Evolutionary conservation across 2,797 vertebrate genomes (phyloP).

Genomic region (Dryobates pubescens): DNA sequence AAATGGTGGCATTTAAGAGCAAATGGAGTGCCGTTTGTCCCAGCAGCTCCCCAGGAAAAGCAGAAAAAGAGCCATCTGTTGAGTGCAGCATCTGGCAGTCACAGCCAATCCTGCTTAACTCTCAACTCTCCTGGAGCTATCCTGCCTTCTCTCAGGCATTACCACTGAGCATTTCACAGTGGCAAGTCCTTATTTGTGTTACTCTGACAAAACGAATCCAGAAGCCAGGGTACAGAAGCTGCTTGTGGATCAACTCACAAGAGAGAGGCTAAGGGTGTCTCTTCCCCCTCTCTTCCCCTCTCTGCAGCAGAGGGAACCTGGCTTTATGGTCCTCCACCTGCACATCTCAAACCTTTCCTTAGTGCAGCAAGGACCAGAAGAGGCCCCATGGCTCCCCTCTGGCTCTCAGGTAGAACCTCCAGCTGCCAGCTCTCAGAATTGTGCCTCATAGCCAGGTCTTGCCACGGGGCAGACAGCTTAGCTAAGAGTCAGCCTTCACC

Average conservation of each 20-base stretch:
- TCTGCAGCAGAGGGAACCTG: not conserved
- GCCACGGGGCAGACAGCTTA: not conserved
- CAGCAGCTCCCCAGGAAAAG: not conserved
- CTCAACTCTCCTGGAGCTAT: not conserved
- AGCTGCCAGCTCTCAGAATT: not conserved
- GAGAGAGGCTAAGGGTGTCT: not conserved
- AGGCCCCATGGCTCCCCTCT: not conserved
- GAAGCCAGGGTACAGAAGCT: not conserved
- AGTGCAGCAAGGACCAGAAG: not conserved
- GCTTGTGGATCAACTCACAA: not conserved
- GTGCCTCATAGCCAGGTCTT: not conserved
- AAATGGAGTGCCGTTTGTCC: not conserved
- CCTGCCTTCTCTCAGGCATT: not conserved
- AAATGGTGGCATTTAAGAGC: not conserved
- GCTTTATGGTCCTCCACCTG: not conserved
- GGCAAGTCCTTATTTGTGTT: not conserved
- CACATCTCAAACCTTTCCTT: not conserved
- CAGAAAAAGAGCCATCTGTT: not conserved
- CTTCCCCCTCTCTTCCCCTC: not conserved
- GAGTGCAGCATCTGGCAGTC: not conserved
- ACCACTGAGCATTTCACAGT: not conserved
- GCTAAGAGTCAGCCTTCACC: not conserved
- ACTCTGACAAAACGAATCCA: not conserved
- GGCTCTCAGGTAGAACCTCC: constrained; percentile 18
- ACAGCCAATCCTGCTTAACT: not conserved